phyloP scores from a whole-genome alignment of 2,888 invertebrate species.

The Drosophila infuscata region DNA sequence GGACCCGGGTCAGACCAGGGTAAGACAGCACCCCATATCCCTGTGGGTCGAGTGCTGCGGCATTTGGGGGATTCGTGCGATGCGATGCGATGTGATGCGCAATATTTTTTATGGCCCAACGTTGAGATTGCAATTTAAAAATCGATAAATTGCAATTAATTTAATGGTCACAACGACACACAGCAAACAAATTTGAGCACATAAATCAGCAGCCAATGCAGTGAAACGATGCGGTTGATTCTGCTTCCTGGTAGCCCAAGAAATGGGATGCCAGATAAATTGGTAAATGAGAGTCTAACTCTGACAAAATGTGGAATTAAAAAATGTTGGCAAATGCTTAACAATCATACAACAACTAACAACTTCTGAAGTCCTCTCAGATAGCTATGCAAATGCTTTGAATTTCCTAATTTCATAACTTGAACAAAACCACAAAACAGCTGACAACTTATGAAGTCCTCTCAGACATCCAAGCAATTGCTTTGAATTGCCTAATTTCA shows the following conservation, averaged over 20 bases:
- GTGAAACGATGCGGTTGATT: constrained; percentile 47
- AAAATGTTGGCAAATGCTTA: background rate
- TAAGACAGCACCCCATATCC: constrained; percentile 29
- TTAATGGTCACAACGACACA: constrained; percentile 83
- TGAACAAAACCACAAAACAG: background rate
- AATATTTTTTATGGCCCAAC: constrained; percentile 67
- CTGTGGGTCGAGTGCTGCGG: constrained; percentile 67
- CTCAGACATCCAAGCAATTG: background rate
- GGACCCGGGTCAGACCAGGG: constrained; percentile 1
- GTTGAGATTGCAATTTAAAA: constrained; percentile 83
- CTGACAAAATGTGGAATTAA: background rate
- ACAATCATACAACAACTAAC: background rate
- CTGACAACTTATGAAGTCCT: background rate
- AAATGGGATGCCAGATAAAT: background rate
- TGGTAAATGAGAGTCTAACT: background rate
- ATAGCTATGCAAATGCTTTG: background rate
- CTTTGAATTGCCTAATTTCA: constrained; percentile 2
- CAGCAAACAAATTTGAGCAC: constrained; percentile 34
- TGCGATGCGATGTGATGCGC: constrained; percentile 42
- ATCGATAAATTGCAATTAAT: constrained; percentile 85
- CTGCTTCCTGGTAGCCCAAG: background rate
- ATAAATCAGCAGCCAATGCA: constrained; percentile 69
- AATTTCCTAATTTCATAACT: background rate
- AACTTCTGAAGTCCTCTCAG: background rate
- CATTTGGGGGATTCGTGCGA: constrained; percentile 63